These are phyloP conservation scores for Rotaria magnacalcarata DNA, from an alignment of 2,888 invertebrate genomes.

Conservation along the genomic window DNA sequence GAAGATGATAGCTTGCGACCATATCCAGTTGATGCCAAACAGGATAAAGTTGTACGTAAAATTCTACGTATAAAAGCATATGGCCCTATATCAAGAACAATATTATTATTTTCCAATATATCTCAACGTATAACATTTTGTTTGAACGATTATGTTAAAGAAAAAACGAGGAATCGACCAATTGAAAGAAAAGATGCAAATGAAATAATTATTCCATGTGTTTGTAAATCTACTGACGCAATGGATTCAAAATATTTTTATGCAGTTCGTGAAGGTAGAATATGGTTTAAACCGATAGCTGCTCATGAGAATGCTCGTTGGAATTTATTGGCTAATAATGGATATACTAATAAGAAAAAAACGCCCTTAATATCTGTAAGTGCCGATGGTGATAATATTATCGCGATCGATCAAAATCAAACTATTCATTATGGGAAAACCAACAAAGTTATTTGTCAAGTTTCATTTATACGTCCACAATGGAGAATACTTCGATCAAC, in stretches of 20 bases:
- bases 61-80: neutral
- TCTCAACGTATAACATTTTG: neutral
- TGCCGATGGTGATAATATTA: constrained; percentile 21
- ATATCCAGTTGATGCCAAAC: neutral
- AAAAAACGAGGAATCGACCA: neutral
- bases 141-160: neutral
- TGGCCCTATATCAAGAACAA: neutral
- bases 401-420: constrained; percentile 7
- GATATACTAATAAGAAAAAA: neutral
- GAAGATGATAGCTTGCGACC: neutral
- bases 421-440: constrained; percentile 28
- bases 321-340: neutral
- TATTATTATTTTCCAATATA: neutral
- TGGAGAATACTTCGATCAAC: constrained; percentile 1
- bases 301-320: neutral
- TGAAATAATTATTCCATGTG: neutral
- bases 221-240: neutral
- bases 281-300: constrained; percentile 25
- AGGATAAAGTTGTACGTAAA: neutral
- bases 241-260: constrained; percentile 14
- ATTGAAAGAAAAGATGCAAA: neutral
- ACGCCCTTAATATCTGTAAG: neutral
- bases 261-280: neutral
- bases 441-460: neutral
- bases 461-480: constrained; percentile 13